Evolutionary conservation across 1,140 invertebrate species (phyloP), one percentile per base, ranked within the genome.

Genomic region (Dysdera silvatica): DNA sequence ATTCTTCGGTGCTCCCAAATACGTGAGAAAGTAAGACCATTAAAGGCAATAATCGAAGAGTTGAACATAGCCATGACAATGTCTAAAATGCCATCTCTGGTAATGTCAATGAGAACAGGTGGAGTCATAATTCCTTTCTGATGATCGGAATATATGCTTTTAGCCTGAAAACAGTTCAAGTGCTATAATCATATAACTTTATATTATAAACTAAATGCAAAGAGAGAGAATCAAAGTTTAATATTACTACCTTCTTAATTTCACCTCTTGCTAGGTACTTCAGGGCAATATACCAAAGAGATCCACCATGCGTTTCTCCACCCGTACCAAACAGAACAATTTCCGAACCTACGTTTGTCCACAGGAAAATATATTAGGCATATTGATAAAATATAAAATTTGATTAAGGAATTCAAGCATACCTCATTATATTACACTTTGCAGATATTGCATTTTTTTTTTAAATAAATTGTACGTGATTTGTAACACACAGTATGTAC

Each of bases 31-130:
- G 80, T 84, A 31, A 77, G 69, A 7, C 88, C 88, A 76, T 89
- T 79, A 66, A 88, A 83, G 8, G 87, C 87, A 26, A 86, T 75
- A 14, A 90, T 80, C 1, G 81, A 84, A 1, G 86, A 84, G 72
- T 88, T 87, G 67, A 86, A 87, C 69, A 84, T 82, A 0, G 86
- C 80, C 49, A 91, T 80, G 4, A 83, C 72, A 59, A 91, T 86
- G 71, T 92, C 89, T 49, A 83, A 79, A 2, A 84, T 76, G 7
- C 81, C 79, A 75, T 92, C 89, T 7, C 79, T 80, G 58, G 82
- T 91, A 35, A 91, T 77, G 73, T 91, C 89, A 4, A 82, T 80
- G 2, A 92, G 70, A 33, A 88, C 83, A 5, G 88, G 85, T 3
- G 87, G 80, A 8, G 77, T 78, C 78, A 82, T 81, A 3, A 82